A percentile compares a stretch with the other conserved stretches of the same genome.
Evolutionary conservation across 2,797 vertebrate species (phyloP).

Genomic region (Premnoplex brunnescens): DNA sequence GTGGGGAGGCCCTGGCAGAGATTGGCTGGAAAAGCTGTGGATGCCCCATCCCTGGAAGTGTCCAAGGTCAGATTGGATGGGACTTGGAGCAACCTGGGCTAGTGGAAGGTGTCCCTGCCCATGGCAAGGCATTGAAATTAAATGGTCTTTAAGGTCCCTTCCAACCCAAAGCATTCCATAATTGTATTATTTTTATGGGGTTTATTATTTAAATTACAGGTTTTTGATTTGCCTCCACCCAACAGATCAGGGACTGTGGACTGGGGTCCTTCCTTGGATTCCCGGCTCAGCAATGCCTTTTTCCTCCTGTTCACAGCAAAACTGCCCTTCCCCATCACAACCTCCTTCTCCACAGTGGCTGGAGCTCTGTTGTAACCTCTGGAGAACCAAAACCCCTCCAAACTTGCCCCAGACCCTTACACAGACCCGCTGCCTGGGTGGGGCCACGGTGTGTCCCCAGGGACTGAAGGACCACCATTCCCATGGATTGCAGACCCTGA

Average conservation of each 20-base stretch:
- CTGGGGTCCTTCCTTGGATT: background rate
- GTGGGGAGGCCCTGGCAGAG: accelerated
- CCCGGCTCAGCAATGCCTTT: background rate
- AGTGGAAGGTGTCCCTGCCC: background rate
- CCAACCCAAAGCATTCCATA: background rate
- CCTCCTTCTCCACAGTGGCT: accelerated
- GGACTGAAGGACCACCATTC: background rate
- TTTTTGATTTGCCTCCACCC: background rate
- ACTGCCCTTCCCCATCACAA: background rate
- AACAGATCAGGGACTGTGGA: background rate
- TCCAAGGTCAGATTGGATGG: accelerated
- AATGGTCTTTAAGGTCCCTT: background rate
- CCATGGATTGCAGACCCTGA: background rate
- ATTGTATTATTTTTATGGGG: accelerated
- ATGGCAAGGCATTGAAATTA: accelerated
- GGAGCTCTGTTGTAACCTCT: background rate
- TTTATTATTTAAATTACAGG: background rate
- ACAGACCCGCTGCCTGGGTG: background rate
- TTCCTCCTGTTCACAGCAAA: background rate
- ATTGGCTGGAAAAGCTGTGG: accelerated
- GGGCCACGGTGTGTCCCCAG: background rate
- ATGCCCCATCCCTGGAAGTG: background rate
- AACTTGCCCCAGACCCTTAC: background rate
- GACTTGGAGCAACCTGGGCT: background rate
- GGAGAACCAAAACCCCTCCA: background rate